Evolutionary conservation across 2,113 vertebrate genomes (phyloP), one percentile per base, ranked within the genome.

Genomic region (Tragelaphus buxtoni): DNA sequence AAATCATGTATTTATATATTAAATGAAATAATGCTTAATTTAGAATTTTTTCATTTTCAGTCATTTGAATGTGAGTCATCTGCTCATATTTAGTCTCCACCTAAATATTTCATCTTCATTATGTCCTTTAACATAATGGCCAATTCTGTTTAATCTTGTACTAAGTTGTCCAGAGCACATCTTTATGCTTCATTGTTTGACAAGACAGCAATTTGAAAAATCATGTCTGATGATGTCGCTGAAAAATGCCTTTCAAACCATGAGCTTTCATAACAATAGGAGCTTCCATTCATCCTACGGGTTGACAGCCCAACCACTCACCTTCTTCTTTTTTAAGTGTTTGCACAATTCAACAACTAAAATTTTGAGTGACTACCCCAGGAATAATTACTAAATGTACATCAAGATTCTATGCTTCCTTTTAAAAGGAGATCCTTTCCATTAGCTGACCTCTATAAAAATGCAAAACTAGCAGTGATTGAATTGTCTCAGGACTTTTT

Each of bases 21-120:
- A n/a, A 18, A 69, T 28, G 82, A 96, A 96, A 90, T 87, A 63
- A 87, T 94, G 9, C 20, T 92, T 56, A 42, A 90, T 94, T 90
- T 61, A 60, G 51, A 92, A 63, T 84, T 47, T 69, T 88, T 72
- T 60, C 88, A 51, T 32, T n/a, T 32, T 51, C 30, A n/a, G 76
- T 79, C 76, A 79, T 79, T 79, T 20, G 76, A 79, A 79, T 79
- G 32, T 79, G 30, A 51, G 30, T 79, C 47, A 49, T 79, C 47
- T 5, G 28, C 2, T 74, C 77, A 53, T 61, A 39, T 80, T 90
- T 6, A 28, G 17, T 14, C 28, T 94, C 24, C 55, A 86, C 28
- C 55, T 24, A 53, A 14, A 26, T 86, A 76, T 92, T 92, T 42
- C 45, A 22, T 77, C 28, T 56, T 45, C n/a, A 51, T 35, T 80